Evolutionary conservation across 2,888 invertebrate genomes (phyloP).

Genomic region (Beris chalybata): DNA sequence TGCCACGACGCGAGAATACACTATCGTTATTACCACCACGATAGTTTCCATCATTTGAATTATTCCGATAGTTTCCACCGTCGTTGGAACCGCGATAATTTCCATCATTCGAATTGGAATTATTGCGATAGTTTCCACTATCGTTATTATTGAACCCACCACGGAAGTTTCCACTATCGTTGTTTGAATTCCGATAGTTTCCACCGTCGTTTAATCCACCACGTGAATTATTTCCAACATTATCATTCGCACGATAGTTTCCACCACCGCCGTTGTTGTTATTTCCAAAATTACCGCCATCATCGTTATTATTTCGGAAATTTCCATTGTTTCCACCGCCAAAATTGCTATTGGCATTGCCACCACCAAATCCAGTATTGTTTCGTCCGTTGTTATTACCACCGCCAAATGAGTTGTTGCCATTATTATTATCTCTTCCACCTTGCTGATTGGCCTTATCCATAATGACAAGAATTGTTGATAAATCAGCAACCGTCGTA

Average conservation of each 20-base stretch:
- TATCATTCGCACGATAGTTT: too few species aligned
- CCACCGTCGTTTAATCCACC: neutral
- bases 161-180: conserved; percentile 7
- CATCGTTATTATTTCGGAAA: conserved; percentile 16
- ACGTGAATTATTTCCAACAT: neutral
- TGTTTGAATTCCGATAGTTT: conserved; percentile 6
- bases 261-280: neutral
- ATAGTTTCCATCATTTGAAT: conserved; percentile 10
- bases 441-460: conserved; percentile 8
- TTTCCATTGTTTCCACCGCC: neutral
- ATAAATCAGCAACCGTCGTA: conserved; percentile 32
- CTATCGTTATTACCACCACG: neutral
- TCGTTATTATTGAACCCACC: neutral
- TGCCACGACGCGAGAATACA: conserved; percentile 15
- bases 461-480: conserved; percentile 33
- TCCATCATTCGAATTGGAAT: conserved; percentile 6
- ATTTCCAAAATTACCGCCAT: conserved; percentile 5
- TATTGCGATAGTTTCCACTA: neutral
- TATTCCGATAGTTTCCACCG: conserved; percentile 17
- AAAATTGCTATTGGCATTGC: neutral
- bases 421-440: conserved; percentile 14
- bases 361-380: neutral
- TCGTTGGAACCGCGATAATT: conserved; percentile 10
- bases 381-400: neutral
- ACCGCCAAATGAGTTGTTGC: conserved; percentile 5